Conservation (phyloP, 2,113 vertebrate species). For the Miniopterus natalensis region DNA sequence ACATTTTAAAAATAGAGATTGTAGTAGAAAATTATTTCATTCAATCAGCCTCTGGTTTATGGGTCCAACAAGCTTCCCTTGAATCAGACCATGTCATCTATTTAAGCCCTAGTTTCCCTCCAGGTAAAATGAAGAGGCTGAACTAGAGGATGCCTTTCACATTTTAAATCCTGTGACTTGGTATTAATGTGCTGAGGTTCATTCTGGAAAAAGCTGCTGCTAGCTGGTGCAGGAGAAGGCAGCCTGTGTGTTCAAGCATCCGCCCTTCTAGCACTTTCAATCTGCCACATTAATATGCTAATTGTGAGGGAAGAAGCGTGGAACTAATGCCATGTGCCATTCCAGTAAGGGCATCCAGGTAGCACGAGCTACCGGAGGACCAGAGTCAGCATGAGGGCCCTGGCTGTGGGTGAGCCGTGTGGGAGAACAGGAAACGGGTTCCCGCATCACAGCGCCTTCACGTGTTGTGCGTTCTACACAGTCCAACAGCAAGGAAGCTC, state of each 20-base stretch:
- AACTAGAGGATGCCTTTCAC: conserved; percentile 21
- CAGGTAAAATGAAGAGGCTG: not conserved
- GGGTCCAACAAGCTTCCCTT: not conserved
- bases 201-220: not conserved
- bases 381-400: conserved; percentile 77
- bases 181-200: not conserved
- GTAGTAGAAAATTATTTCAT: not conserved
- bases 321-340: conserved; percentile 87
- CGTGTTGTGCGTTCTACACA: conserved; percentile 81
- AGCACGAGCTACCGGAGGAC: conserved; percentile 78
- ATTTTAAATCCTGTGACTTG: not conserved
- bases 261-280: conserved; percentile 83
- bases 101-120: conserved; percentile 38
- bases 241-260: conserved; percentile 76
- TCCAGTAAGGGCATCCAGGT: conserved; percentile 84
- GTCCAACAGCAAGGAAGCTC: conserved; percentile 79
- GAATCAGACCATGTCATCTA: not conserved
- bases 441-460: conserved; percentile 78
- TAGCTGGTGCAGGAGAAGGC: not conserved
- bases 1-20: not conserved
- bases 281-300: conserved; percentile 87
- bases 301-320: conserved; percentile 85
- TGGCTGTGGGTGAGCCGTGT: conserved; percentile 69
- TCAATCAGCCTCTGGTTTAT: not conserved
- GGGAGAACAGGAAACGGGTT: conserved; percentile 52